These are phyloP conservation scores for Xestia xanthographa DNA, from an alignment of 2,888 invertebrate species.

Conservation along the genomic window DNA sequence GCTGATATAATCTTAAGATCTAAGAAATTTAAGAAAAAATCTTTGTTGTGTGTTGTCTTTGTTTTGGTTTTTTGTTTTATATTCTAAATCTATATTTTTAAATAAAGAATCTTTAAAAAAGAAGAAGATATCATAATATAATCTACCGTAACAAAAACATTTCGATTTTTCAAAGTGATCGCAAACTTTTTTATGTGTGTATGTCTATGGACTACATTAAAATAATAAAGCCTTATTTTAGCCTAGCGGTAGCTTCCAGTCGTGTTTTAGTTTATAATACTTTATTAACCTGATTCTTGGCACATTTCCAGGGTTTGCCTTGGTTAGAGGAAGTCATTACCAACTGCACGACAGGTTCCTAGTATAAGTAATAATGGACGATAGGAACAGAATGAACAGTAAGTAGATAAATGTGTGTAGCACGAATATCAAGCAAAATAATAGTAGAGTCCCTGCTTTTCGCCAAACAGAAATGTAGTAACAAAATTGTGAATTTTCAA, in stretches of 20 bases:
- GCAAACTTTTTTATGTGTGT: no score
- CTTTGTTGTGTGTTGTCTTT: no score
- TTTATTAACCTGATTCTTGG: slow-evolving; percentile 39
- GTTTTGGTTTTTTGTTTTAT: no score
- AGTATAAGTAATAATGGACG: slow-evolving; percentile 29
- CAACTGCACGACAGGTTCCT: slow-evolving; percentile 49
- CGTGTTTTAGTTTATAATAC: slow-evolving; percentile 16
- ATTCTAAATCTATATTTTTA: no score
- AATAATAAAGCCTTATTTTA: background rate
- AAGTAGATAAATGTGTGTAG: background rate
- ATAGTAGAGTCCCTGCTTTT: background rate
- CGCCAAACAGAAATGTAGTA: background rate
- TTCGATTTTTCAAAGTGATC: no score
- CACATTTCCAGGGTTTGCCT: slow-evolving; percentile 38
- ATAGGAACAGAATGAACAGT: slow-evolving; percentile 10
- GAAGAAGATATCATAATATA: no score
- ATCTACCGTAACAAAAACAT: no score
- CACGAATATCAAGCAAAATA: background rate
- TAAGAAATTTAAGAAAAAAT: no score
- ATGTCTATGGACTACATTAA: background rate
- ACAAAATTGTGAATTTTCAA: no score
- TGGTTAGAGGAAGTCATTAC: slow-evolving; percentile 51
- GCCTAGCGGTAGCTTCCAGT: background rate
- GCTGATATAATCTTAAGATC: no score
- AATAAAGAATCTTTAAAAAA: no score